Base-by-base conservation (phyloP, 2,797 vertebrate genomes). In the Pantherophis alleghaniensis region DNA sequence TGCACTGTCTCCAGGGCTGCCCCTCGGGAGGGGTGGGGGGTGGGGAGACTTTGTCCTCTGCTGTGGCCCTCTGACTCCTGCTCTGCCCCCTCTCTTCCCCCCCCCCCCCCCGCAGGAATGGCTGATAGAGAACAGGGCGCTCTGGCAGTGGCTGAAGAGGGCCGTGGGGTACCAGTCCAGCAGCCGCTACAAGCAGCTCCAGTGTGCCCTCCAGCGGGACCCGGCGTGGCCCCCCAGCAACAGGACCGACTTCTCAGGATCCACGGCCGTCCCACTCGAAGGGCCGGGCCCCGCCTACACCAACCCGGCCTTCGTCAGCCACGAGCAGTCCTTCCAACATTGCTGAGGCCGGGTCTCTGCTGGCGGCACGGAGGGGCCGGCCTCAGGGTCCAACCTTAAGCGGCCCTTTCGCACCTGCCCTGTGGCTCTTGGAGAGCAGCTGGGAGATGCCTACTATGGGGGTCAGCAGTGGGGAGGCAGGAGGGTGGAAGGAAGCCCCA, bases 241-340 rank as follows among this genome's bases (percentile, higher is more conserved):
- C 92, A 92, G 95, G 88, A 97, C 94, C 4, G 93, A 96, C 86
- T 96, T 95, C 90, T 96, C 97, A 2, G 93, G 95, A 22, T 92
- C 95, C 22, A 87, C 90, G 47, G 47, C 91, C 32, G 1, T 96
- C 69, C 91, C 93, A 0, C 53, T 93, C 32, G 95, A 93, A 7
- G 94, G 63, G 86, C 92, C 13, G 37, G 96, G 66, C 20, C 96
- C 94, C 88, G 97, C 97, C 56, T 97, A 98, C 60, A 96, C 94
- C 95, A 98, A 98, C 69, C 98, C 97, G 0, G 96, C 95, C 2
- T 98, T 98, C 94, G 97, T 97, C 86, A 97, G 96, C 96, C 96
- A 95, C 1, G 97, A 97, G 86, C 95, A 97, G 0, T 37, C 92
- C 0, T 89, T 95, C 3, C 97, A 95, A 96, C 91, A 42, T 0